Evolutionary conservation across 1,140 invertebrate genomes (phyloP).

Genomic region (Diorhabda sublineata): DNA sequence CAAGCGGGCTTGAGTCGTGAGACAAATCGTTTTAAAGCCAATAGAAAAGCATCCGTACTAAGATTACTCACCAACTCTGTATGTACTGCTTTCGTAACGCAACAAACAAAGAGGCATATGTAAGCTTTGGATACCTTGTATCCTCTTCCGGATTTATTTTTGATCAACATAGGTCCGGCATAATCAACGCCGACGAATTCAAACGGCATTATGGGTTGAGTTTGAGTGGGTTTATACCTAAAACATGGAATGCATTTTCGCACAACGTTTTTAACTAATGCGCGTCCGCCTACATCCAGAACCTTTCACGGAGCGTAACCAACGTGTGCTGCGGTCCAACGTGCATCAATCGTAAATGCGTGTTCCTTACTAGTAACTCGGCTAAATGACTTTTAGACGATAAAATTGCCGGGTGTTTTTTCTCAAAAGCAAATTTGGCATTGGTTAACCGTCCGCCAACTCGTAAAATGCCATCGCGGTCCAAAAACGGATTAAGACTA

Average conservation of each 20-base stretch:
- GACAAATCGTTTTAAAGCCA: slow-evolving; percentile 40
- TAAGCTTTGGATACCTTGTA: slow-evolving; percentile 37
- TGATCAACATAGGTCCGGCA: not conserved
- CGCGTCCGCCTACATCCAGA: slow-evolving; percentile 29
- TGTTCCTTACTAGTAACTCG: slow-evolving; percentile 22
- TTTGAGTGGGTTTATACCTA: not conserved
- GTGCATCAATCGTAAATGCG: slow-evolving; percentile 33
- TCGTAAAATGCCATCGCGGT: slow-evolving; percentile 38
- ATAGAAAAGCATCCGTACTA: slow-evolving; percentile 32
- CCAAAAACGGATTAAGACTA: slow-evolving; percentile 39
- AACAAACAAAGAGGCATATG: slow-evolving; percentile 43
- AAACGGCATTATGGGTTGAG: not conserved
- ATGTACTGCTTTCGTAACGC: slow-evolving; percentile 41
- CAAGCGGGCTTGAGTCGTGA: slow-evolving; percentile 33
- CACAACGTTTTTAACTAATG: not conserved
- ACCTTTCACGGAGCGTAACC: slow-evolving; percentile 26
- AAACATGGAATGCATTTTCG: not conserved
- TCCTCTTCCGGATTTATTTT: slow-evolving; percentile 17
- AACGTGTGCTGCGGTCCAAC: slow-evolving; percentile 30
- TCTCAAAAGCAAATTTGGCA: slow-evolving; percentile 31
- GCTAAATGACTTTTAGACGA: slow-evolving; percentile 29
- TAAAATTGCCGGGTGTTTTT: slow-evolving; percentile 44
- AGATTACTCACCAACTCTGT: slow-evolving; percentile 42
- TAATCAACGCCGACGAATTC: not conserved
- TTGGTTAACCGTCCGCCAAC: slow-evolving; percentile 46